These are phyloP conservation scores for Phalera bucephala DNA, from an alignment of 2,888 invertebrate species.

Conservation along the genomic window DNA sequence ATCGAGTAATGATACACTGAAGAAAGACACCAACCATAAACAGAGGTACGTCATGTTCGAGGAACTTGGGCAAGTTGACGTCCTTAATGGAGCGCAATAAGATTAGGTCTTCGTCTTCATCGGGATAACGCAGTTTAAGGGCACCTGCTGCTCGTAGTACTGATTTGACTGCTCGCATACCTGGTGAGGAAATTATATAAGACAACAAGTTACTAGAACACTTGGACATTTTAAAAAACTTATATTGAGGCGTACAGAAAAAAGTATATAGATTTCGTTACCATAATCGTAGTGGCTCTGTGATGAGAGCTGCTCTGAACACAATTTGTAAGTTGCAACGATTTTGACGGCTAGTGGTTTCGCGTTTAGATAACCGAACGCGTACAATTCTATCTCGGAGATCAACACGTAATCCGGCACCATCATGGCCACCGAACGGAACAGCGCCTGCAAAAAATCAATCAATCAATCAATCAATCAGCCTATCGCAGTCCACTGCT, in stretches of 20 bases:
- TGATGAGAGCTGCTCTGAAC: constrained; percentile 96
- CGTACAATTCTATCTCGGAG: constrained; percentile 96
- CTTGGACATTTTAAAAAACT: not conserved
- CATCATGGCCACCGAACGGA: constrained; percentile 98
- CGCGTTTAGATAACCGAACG: constrained; percentile 95
- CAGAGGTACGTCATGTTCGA: constrained; percentile 93
- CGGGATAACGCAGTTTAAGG: constrained; percentile 93
- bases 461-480: too few relatives aligned
- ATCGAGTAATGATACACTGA: too few relatives aligned
- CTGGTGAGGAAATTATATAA: too few relatives aligned
- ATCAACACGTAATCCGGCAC: constrained; percentile 98
- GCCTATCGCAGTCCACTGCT: too few relatives aligned
- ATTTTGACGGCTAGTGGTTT: constrained; percentile 95
- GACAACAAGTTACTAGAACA: not conserved
- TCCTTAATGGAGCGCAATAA: constrained; percentile 96
- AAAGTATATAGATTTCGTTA: constrained; percentile 37
- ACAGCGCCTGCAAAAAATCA: constrained; percentile 86
- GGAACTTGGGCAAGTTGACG: constrained; percentile 96
- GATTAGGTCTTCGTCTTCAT: constrained; percentile 93
- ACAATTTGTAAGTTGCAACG: constrained; percentile 95
- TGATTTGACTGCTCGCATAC: constrained; percentile 97
- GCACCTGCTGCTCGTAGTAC: constrained; percentile 96
- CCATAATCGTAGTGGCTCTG: constrained; percentile 98
- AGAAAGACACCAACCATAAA: constrained; percentile 85
- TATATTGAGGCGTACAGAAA: too few relatives aligned